A percentile compares a stretch with the other conserved stretches of the same genome.
These are phyloP conservation scores for Halocynthia roretzi DNA, from an alignment of 23 tunicate species.

Conservation along the genomic window DNA sequence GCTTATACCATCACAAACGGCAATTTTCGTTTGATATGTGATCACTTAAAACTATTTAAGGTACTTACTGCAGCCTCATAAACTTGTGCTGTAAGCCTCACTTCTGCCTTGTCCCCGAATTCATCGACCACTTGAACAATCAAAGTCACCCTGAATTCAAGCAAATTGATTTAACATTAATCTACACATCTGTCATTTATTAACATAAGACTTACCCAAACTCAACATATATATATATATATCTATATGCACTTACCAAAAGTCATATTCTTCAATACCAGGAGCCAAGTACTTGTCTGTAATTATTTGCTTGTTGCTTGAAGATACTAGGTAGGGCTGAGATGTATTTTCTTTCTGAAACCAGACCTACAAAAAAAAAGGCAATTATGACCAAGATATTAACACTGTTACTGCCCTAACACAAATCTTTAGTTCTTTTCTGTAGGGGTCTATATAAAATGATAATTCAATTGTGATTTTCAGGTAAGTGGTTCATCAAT, in stretches of 20 bases:
- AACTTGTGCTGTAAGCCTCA: conserved; percentile 28
- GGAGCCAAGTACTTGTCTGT: conserved; percentile 55
- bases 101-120: conserved; percentile 50
- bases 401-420: no score
- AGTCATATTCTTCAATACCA: conserved; percentile 49
- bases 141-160: conserved; percentile 36
- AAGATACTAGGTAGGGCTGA: conserved; percentile 33
- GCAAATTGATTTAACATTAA: not conserved
- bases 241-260: conserved; percentile 16
- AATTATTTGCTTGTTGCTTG: conserved; percentile 41
- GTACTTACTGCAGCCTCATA: conserved; percentile 44
- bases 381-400: not conserved
- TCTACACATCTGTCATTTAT: not conserved
- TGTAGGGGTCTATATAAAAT: not conserved
- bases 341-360: conserved; percentile 11
- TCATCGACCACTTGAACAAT: conserved; percentile 58
- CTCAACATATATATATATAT: not conserved
- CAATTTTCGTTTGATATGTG: no score
- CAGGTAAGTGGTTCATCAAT: not conserved
- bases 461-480: not conserved
- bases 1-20: no score
- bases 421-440: not conserved
- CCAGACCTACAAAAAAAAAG: conserved; percentile 22
- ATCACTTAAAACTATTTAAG: no score
- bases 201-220: not conserved